Percentiles rank a stretch among this genome's conserved stretches.
phyloP scores from a whole-genome alignment of 2,113 vertebrate genomes.

The Lethenteron reissneri region DNA sequence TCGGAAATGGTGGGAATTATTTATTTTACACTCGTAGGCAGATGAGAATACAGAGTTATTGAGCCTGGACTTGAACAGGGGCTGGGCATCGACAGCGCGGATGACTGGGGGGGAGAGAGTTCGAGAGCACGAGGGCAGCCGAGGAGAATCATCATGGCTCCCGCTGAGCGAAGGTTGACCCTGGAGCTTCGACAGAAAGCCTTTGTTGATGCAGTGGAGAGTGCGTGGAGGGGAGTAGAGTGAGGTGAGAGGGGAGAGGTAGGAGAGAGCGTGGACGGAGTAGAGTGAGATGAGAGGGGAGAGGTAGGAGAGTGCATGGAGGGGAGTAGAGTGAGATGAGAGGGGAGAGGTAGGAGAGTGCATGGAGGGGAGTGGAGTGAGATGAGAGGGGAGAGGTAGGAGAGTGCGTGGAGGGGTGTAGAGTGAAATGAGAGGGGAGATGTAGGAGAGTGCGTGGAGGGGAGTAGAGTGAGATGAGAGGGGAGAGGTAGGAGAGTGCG shows the following conservation, averaged over 20 bases:
- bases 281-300: background rate
- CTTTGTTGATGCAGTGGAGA: background rate
- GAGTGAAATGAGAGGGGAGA: background rate
- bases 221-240: background rate
- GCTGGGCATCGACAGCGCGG: background rate
- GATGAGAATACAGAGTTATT: too few species aligned
- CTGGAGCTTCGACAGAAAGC: too few species aligned
- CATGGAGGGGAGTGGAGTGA: background rate
- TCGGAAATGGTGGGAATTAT: too few species aligned
- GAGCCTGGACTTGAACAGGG: too few species aligned
- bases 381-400: background rate
- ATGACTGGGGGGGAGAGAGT: background rate
- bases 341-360: background rate
- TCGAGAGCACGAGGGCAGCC: background rate
- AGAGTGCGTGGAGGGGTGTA: background rate
- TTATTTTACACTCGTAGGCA: too few species aligned
- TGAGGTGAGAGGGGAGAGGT: background rate
- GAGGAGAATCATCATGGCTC: background rate
- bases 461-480: background rate
- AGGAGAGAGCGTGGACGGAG: background rate
- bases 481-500: background rate
- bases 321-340: background rate
- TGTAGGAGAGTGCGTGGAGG: background rate
- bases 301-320: background rate
- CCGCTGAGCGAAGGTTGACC: too few species aligned